These are phyloP conservation scores for Camponotus floridanus DNA, from an alignment of 1,140 invertebrate genomes.

Conservation along the genomic window DNA sequence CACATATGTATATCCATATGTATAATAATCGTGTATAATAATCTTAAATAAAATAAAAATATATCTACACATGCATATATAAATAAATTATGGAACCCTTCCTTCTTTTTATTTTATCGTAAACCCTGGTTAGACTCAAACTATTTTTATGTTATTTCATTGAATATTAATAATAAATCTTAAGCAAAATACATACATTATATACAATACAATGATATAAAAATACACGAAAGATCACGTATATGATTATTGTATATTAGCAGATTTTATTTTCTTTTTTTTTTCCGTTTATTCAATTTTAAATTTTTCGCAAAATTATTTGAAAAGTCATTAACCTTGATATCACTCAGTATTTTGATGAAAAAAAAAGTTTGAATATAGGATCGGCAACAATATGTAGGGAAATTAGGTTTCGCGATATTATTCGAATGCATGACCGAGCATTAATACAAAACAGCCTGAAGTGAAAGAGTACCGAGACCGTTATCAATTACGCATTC, in stretches of 20 bases:
- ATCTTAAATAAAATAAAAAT: no score
- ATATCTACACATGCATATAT: not conserved
- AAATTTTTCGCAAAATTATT: not conserved
- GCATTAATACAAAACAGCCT: constrained; percentile 58
- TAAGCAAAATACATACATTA: not conserved
- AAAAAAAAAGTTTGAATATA: not conserved
- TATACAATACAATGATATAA: not conserved
- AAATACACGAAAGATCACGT: not conserved
- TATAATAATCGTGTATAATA: no score
- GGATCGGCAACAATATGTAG: not conserved
- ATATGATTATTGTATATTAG: not conserved
- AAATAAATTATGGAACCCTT: not conserved
- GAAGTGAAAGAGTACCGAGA: constrained; percentile 63
- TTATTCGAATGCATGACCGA: constrained; percentile 29
- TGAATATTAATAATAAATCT: constrained; percentile 3
- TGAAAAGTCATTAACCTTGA: not conserved
- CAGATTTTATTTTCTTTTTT: not conserved
- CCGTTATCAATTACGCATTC: constrained; percentile 69
- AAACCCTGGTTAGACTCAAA: not conserved
- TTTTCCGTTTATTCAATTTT: not conserved
- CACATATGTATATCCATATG: no score
- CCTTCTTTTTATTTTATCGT: not conserved
- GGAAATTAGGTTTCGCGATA: constrained; percentile 30
- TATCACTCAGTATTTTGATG: not conserved
- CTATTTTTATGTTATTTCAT: constrained; percentile 30